Conservation (phyloP, 2,888 invertebrate genomes). For the Pelosia muscerda region DNA sequence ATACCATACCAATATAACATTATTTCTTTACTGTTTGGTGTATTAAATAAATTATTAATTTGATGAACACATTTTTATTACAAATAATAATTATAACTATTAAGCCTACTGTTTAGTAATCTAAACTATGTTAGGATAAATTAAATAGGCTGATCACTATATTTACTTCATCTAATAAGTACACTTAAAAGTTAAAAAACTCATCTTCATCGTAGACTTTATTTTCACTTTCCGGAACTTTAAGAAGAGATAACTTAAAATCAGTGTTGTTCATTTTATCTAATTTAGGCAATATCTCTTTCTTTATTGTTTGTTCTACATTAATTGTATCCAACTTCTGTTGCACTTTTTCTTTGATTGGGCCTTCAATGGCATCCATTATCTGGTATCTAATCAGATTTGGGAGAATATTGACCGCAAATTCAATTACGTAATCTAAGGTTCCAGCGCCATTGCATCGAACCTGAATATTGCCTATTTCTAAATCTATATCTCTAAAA, state of each 20-base stretch:
- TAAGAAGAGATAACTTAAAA: slow-evolving; percentile 77
- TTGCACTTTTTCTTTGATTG: slow-evolving; percentile 91
- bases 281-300: slow-evolving; percentile 89
- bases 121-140: neutral
- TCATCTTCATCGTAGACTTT: slow-evolving; percentile 77
- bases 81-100: slow-evolving; percentile 1
- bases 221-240: slow-evolving; percentile 51
- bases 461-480: slow-evolving; percentile 94
- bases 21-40: neutral
- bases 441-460: slow-evolving; percentile 95
- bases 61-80: neutral
- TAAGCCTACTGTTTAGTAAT: neutral
- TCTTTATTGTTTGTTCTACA: slow-evolving; percentile 91
- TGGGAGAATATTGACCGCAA: slow-evolving; percentile 92
- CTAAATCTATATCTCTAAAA: slow-evolving; percentile 91
- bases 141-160: neutral
- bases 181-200: slow-evolving; percentile 80
- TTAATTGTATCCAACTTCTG: slow-evolving; percentile 91
- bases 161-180: neutral
- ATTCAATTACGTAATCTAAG: slow-evolving; percentile 93
- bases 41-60: neutral
- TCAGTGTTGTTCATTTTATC: slow-evolving; percentile 86
- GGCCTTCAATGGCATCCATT: slow-evolving; percentile 94
- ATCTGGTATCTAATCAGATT: slow-evolving; percentile 95
- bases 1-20: neutral